phyloP scores from a whole-genome alignment of 1,140 invertebrate genomes.

The Phortica variegata region DNA sequence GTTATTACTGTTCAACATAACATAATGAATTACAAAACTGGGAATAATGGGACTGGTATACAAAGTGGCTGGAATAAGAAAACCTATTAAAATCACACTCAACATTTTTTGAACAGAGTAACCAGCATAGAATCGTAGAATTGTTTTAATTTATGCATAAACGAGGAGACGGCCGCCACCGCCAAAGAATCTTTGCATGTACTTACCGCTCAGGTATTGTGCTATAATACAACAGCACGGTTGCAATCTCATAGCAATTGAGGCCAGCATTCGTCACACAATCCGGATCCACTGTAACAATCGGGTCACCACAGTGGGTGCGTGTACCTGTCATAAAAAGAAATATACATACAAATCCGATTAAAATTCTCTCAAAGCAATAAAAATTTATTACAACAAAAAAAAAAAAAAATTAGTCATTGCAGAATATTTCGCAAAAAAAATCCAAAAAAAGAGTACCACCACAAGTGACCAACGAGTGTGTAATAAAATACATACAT shows the following conservation, averaged over 20 bases:
- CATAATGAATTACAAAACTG: slow-evolving; percentile 37
- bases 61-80: too few relatives aligned
- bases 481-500: too few relatives aligned
- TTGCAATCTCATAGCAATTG: slow-evolving; percentile 62
- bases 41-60: slow-evolving; percentile 38
- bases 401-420: neutral
- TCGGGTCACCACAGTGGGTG: slow-evolving; percentile 58
- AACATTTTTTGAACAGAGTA: neutral
- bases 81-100: too few relatives aligned
- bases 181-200: neutral
- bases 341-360: too few relatives aligned
- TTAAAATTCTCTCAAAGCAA: neutral
- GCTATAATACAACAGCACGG: slow-evolving; percentile 62
- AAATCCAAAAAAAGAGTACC: too few relatives aligned
- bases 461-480: too few relatives aligned
- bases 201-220: slow-evolving; percentile 61
- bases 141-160: too few relatives aligned
- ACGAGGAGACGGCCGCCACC: too few relatives aligned
- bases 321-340: slow-evolving; percentile 40
- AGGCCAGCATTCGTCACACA: slow-evolving; percentile 59
- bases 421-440: too few relatives aligned
- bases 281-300: slow-evolving; percentile 61
- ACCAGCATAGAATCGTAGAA: neutral
- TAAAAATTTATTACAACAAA: neutral
- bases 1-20: too few relatives aligned